These are phyloP conservation scores for Heliothis subflexa DNA, from an alignment of 1,140 invertebrate genomes.

Conservation along the genomic window DNA sequence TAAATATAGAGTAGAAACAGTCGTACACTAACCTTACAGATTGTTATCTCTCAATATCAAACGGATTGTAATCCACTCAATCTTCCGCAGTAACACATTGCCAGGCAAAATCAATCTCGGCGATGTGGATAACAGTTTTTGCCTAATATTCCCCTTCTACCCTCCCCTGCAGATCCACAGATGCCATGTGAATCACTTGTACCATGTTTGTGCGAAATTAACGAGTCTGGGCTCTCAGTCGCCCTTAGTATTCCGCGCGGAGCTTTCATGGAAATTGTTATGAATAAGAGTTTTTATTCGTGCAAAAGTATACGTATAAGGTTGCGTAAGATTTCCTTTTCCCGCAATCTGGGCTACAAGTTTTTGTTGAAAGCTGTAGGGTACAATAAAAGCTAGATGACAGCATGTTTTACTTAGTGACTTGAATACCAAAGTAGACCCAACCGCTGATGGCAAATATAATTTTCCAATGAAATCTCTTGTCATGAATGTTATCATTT, in stretches of 20 bases:
- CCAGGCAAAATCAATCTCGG: neutral
- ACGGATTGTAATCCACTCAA: neutral
- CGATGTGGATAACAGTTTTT: neutral
- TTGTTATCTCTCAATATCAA: neutral
- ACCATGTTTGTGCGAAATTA: constrained; percentile 47
- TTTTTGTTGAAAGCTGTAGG: constrained; percentile 14
- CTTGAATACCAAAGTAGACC: constrained; percentile 13
- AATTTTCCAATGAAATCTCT: neutral
- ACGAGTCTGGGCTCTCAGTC: constrained; percentile 19
- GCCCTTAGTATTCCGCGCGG: constrained; percentile 20
- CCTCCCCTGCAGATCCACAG: constrained; percentile 4
- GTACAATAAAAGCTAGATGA: constrained; percentile 27
- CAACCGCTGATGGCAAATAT: neutral
- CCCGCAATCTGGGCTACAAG: constrained; percentile 32
- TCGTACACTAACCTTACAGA: neutral
- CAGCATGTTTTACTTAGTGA: constrained; percentile 29
- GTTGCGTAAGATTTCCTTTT: constrained; percentile 40
- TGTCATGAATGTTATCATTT: neutral
- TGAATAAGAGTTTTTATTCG: constrained; percentile 40
- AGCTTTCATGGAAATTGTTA: constrained; percentile 46
- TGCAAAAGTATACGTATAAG: constrained; percentile 25
- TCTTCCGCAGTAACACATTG: constrained; percentile 1
- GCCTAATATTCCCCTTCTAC: constrained; percentile 8
- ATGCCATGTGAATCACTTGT: constrained; percentile 39
- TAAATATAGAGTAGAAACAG: too few species aligned